Evolutionary conservation across 2,888 invertebrate genomes (phyloP).

Genomic region (Leptinotarsa juncta): DNA sequence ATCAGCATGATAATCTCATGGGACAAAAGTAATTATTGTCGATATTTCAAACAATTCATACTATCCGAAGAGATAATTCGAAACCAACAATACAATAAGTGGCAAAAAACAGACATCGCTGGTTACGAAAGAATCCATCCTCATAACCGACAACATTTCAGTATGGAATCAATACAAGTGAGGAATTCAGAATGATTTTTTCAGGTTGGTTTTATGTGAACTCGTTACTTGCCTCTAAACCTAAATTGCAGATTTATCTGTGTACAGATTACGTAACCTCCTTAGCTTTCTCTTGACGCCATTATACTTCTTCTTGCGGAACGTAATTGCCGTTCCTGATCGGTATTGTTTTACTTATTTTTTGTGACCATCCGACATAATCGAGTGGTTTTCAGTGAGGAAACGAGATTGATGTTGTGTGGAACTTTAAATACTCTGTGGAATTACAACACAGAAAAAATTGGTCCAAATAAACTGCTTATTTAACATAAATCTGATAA

Average conservation of each 20-base stretch:
- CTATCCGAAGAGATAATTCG: neutral
- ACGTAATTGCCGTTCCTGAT: constrained; percentile 40
- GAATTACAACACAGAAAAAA: no score
- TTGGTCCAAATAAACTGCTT: no score
- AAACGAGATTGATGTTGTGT: no score
- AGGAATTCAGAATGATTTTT: constrained; percentile 12
- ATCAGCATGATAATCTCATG: no score
- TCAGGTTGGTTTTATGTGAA: constrained; percentile 6
- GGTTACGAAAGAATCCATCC: neutral
- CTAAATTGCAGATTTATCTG: constrained; percentile 25
- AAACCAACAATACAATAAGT: neutral
- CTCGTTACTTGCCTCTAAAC: constrained; percentile 24
- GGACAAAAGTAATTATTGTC: no score
- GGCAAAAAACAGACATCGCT: no score
- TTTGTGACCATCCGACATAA: constrained; percentile 23
- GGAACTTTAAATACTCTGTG: no score
- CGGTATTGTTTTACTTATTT: constrained; percentile 37
- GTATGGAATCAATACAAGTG: constrained; percentile 5
- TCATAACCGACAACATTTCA: constrained; percentile 7
- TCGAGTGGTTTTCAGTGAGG: neutral
- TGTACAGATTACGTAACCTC: constrained; percentile 28
- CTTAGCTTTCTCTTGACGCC: constrained; percentile 40
- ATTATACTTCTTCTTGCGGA: constrained; percentile 42
- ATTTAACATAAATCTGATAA: no score
- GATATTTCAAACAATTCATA: no score